Evolutionary conservation across 2,888 invertebrate species (phyloP).

Genomic region (Dicyrtoma fusca): DNA sequence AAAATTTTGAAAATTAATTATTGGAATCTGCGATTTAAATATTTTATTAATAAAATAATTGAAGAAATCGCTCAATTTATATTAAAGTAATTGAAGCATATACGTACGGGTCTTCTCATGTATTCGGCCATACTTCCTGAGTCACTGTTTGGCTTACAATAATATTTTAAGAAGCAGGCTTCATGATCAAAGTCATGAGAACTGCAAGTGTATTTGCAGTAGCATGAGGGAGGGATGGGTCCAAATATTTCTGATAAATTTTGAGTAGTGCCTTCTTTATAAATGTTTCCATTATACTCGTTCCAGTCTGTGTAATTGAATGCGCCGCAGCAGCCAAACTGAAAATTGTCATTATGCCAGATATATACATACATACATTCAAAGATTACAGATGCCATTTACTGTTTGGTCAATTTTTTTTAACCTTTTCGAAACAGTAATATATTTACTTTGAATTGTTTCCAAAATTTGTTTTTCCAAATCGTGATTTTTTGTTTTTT

Average conservation of each 20-base stretch:
- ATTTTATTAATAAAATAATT: background rate
- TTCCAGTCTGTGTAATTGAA: conserved; percentile 14
- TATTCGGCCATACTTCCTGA: no score
- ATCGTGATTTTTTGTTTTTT: no score
- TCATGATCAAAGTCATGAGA: background rate
- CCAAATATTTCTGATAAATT: background rate
- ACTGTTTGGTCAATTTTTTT: no score
- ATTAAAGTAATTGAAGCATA: no score
- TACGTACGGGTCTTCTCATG: conserved; percentile 6
- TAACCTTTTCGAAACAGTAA: no score
- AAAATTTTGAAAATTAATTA: background rate
- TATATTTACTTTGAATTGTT: no score
- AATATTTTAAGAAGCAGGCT: background rate
- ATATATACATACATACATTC: background rate
- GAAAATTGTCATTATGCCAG: no score
- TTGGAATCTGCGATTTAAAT: background rate
- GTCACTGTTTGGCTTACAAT: background rate
- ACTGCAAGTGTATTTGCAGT: background rate
- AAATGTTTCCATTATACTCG: conserved; percentile 6
- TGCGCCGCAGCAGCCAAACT: conserved; percentile 26
- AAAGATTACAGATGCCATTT: background rate
- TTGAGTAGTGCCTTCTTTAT: background rate
- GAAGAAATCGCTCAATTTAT: background rate
- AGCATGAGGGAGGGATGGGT: conserved; percentile 17
- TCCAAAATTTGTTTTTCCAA: no score